Conservation (phyloP, 2,113 vertebrate species). For the Entelurus aequoreus region DNA sequence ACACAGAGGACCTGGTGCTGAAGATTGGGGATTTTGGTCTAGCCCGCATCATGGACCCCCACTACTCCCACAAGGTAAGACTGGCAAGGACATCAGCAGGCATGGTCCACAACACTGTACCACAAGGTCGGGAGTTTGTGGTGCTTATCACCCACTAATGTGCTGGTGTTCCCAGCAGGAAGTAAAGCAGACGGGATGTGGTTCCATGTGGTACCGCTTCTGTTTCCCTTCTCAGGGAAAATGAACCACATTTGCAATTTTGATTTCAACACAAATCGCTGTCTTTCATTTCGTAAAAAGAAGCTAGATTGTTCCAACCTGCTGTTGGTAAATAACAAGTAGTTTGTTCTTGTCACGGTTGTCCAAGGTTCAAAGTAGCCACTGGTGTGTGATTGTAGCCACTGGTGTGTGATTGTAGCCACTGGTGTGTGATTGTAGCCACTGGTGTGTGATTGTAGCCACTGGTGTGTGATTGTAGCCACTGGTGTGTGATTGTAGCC, state of each 20-base stretch:
- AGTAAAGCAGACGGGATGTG: constrained; percentile 48
- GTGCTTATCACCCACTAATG: constrained; percentile 29
- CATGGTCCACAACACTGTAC: neutral
- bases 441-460: too few species aligned
- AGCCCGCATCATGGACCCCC: constrained; percentile 98
- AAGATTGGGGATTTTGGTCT: constrained; percentile 98
- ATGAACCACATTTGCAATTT: neutral
- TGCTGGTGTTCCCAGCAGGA: constrained; percentile 43
- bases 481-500: too few species aligned
- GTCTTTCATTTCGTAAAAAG: too few species aligned
- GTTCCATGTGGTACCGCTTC: constrained; percentile 43
- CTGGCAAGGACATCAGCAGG: neutral
- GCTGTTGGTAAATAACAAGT: too few species aligned
- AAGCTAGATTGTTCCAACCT: too few species aligned
- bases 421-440: too few species aligned
- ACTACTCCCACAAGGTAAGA: constrained; percentile 98
- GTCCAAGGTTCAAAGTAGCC: too few species aligned
- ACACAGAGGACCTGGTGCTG: constrained; percentile 98
- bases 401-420: too few species aligned
- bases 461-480: too few species aligned
- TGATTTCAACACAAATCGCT: neutral
- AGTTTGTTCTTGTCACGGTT: too few species aligned
- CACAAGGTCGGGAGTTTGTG: neutral
- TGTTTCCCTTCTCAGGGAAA: constrained; percentile 44
- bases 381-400: too few species aligned